Percentiles rank a stretch among this genome's conserved stretches.
phyloP scores from a whole-genome alignment of 2,113 vertebrate genomes.

The Dissostichus mawsoni region DNA sequence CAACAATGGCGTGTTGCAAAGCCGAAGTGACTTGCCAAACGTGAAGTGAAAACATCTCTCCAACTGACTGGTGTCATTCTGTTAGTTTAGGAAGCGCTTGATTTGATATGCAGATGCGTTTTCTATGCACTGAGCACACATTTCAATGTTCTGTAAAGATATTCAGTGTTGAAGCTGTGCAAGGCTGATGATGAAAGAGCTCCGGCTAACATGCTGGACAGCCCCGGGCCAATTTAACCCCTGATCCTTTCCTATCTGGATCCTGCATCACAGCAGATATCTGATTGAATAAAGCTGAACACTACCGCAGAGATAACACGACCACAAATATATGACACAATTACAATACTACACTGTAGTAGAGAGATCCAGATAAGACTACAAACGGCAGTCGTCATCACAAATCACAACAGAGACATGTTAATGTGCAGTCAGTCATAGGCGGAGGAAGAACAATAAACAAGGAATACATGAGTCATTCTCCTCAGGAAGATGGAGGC shows the following conservation, averaged over 20 bases:
- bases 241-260: constrained; percentile 17
- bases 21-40: too few species aligned
- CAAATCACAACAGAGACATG: constrained; percentile 18
- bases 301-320: constrained; percentile 26
- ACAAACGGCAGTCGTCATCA: constrained; percentile 31
- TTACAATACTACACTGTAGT: constrained; percentile 28
- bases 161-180: too few species aligned
- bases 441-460: constrained; percentile 1
- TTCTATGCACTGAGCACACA: too few species aligned
- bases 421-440: constrained; percentile 21
- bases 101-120: too few species aligned
- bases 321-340: constrained; percentile 3
- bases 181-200: too few species aligned
- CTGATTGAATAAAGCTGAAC: constrained; percentile 48
- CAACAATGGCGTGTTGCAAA: too few species aligned
- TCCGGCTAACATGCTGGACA: too few species aligned
- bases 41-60: too few species aligned
- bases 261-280: constrained; percentile 55
- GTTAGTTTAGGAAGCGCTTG: too few species aligned
- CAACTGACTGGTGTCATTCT: too few species aligned
- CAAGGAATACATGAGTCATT: constrained; percentile 17
- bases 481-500: not conserved
- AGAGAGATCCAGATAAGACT: constrained; percentile 50
- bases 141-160: too few species aligned
- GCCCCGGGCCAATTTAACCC: too few species aligned